Conservation (phyloP, 2,113 vertebrate species). For the Gnathonemus longibarbis region DNA sequence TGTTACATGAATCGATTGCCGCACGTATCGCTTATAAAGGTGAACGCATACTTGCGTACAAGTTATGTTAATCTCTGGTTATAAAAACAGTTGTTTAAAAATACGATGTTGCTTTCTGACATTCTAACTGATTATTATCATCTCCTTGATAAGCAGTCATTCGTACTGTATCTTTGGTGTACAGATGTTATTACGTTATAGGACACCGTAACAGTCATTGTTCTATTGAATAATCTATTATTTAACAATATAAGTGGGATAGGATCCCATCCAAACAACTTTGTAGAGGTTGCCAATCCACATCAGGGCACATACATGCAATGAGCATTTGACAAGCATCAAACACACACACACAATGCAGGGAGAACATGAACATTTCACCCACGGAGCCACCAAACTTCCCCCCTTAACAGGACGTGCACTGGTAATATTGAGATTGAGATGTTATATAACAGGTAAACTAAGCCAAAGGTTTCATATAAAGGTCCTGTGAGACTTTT, state of each 20-base stretch:
- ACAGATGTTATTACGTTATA: not conserved
- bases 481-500: not conserved
- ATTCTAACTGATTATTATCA: not conserved
- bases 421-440: not conserved
- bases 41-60: no score
- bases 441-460: not conserved
- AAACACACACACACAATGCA: not conserved
- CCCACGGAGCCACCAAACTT: not conserved
- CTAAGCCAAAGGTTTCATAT: not conserved
- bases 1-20: no score
- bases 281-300: not conserved
- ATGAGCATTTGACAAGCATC: not conserved
- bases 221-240: not conserved
- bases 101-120: conserved; percentile 18
- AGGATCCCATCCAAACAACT: not conserved
- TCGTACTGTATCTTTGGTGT: conserved; percentile 11
- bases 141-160: not conserved
- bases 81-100: not conserved
- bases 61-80: no score
- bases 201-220: not conserved
- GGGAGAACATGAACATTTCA: not conserved
- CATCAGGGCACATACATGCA: not conserved
- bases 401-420: not conserved
- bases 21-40: no score
- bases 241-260: not conserved